A percentile compares a stretch with the other conserved stretches of the same genome.
Conservation (phyloP, 2,888 invertebrate genomes). For the Euplexia lucipara region DNA sequence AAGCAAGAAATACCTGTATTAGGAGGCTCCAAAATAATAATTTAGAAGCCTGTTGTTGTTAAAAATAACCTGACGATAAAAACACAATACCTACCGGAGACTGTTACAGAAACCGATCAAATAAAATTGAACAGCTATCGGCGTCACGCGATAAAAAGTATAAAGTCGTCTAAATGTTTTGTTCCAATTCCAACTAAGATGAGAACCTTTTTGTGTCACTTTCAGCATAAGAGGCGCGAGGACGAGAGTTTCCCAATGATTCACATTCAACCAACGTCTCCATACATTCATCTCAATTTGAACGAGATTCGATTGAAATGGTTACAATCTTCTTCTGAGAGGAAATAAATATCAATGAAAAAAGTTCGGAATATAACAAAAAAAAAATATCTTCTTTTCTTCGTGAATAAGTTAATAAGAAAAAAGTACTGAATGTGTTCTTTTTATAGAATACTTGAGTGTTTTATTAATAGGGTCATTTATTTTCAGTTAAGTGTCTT, state of each 20-base stretch:
- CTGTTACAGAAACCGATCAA: constrained; percentile 19
- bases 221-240: constrained; percentile 1
- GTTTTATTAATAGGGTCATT: constrained; percentile 23
- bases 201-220: constrained; percentile 32
- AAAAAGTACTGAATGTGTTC: constrained; percentile 29
- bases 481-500: constrained; percentile 15
- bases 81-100: not conserved
- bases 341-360: constrained; percentile 55
- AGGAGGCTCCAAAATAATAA: too few species aligned
- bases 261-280: constrained; percentile 51
- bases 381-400: constrained; percentile 11
- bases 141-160: constrained; percentile 13
- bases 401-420: constrained; percentile 23
- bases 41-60: not conserved
- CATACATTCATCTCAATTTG: constrained; percentile 62
- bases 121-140: constrained; percentile 24
- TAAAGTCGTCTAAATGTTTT: constrained; percentile 22
- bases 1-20: too few species aligned
- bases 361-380: constrained; percentile 31
- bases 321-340: constrained; percentile 43
- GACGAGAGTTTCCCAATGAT: constrained; percentile 12
- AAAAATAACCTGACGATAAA: not conserved
- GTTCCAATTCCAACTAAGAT: constrained; percentile 23
- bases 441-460: constrained; percentile 26
- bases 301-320: constrained; percentile 46